Evolutionary conservation across 2,113 vertebrate species (phyloP), one percentile per base, ranked within the genome.

Genomic region (Charina bottae): DNA sequence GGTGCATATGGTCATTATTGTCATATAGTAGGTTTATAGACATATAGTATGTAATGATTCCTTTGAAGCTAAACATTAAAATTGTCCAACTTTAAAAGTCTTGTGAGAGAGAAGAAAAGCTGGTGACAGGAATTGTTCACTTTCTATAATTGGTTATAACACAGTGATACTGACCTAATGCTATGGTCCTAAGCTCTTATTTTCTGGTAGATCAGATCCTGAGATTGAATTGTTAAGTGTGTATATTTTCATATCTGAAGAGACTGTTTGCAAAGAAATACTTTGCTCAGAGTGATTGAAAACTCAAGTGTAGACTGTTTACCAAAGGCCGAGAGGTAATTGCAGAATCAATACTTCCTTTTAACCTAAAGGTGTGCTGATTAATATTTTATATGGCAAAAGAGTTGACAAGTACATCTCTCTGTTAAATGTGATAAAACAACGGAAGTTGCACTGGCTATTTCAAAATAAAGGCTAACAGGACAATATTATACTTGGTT

Each of bases 351-450:
- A 8, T 95, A 95, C 55, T n/a, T 92, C 21, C 49, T 94, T 93
- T 93, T 92, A 94, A 94, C 53, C 15, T 72, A 91, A 89, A 0
- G 0, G 13, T 92, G 37, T 88, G 8, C 78, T 93, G 24, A 21
- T 95, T 94, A 94, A 93, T 96, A 94, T 95, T 95, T 95, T 91
- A 92, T 88, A 54, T 0, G 86, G 26, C 89, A 24, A 93, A 93
- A 37, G 10, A 19, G 58, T 87, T 3, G 0, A 93, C 56, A 91
- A 93, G 3, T n/a, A 78, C n/a, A 72, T 3, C 59, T 2, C 6
- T 92, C 54, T 93, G 91, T 53, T 42, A 94, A 93, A 92, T 95
- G 90, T 93, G 93, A 94, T 91, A 55, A 94, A 91, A 68, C 53
- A 89, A 84, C 28, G 0, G 0, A 88, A 92, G 87, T 0, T 53